Evolutionary conservation across 2,113 vertebrate species (phyloP).

Genomic region (Albula glossodonta): DNA sequence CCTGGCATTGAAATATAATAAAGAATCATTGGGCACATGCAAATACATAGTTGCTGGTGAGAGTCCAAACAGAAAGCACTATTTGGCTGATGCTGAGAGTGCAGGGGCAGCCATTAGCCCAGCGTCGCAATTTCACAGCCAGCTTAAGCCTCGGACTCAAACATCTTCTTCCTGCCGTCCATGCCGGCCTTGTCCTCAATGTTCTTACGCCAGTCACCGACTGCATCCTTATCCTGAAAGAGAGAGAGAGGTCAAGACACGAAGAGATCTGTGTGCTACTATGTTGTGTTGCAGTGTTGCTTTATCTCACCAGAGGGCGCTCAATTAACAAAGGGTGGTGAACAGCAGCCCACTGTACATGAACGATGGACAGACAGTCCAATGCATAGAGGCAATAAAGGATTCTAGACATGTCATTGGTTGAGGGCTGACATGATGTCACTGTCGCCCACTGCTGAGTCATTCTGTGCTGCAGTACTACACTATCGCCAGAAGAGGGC

Average conservation of each 20-base stretch:
- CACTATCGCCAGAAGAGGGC: constrained; percentile 4
- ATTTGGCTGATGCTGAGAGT: background rate
- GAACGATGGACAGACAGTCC: background rate
- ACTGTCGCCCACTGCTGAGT: background rate
- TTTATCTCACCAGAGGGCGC: too few species aligned
- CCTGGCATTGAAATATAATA: background rate
- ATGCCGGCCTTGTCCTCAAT: constrained; percentile 93
- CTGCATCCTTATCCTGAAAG: constrained; percentile 63
- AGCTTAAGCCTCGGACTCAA: constrained; percentile 81
- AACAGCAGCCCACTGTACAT: too few species aligned
- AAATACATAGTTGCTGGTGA: background rate
- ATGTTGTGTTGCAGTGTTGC: too few species aligned
- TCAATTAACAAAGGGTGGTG: too few species aligned
- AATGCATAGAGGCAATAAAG: background rate
- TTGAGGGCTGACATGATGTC: background rate
- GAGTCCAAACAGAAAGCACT: background rate
- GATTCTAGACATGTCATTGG: background rate
- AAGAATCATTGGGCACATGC: background rate
- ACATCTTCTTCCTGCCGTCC: constrained; percentile 98
- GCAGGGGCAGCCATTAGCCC: background rate
- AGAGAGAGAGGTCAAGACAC: background rate
- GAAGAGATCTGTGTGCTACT: too few species aligned
- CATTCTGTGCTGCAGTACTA: background rate
- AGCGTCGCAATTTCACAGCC: constrained; percentile 50
- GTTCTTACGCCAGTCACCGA: constrained; percentile 96